Base-by-base conservation (phyloP, 2,888 invertebrate genomes). In the Diachrysia chrysitis region DNA sequence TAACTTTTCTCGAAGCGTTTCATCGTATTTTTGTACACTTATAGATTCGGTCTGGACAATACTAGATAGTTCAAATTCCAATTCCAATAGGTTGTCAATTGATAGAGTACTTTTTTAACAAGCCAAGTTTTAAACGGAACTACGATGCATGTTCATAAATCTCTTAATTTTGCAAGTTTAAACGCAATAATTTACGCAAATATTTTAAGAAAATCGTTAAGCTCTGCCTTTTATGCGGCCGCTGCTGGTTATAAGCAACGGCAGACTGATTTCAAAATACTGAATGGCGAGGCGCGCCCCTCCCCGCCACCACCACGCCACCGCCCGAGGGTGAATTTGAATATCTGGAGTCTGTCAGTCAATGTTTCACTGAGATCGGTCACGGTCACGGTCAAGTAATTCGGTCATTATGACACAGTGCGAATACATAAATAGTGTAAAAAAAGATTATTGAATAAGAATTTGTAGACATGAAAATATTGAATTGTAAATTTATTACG, bases 201-300 rank as follows among this genome's bases (percentile, higher is more conserved):
- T n/a, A 6, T 42, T 6, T 42, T 16, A 42, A 16, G 0, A n/a
- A 42, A 42, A n/a, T 0, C 1, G n/a, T 3, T 42, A 42, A n/a
- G 5, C n/a, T n/a, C 42, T 42, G 0, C 4, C n/a, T 2, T n/a
- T 42, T 42, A n/a, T n/a, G 42, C 42, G 42, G n/a, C n/a, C 42
- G 42, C n/a, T n/a, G 42, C 42, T 14, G n/a, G 14, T n/a, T n/a
- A 42, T 16, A 4, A n/a, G 42, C 42, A 42, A 42, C 42, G 42
- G n/a, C 42, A 42, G n/a, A 42, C 42, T 42, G 42, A n/a, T n/a
- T 42, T 42, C 42, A 42, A 42, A 42, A n/a, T 42, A 42, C 37
- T 42, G 42, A 42, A 42, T 42, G 42, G 42, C 42, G 42, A 32
- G 32, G 10, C 32, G 32, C 32, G 10, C 32, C 42, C n/a, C 42